Conservation (phyloP, 1,140 invertebrate species). For the Meloidogyne chitwoodi region DNA sequence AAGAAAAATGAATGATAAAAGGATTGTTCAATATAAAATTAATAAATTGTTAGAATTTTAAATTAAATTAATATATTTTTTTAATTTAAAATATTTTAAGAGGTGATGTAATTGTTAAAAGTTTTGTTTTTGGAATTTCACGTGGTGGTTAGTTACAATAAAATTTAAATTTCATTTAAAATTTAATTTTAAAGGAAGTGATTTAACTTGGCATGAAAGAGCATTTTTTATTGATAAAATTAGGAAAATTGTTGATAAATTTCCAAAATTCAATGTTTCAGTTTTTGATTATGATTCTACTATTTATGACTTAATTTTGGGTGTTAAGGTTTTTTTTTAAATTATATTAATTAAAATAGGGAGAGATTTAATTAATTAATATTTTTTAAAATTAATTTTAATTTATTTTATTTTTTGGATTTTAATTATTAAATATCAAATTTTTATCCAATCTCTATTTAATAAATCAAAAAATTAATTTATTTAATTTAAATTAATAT, state of each 20-base stretch:
- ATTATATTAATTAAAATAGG: too few species aligned
- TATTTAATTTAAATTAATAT: constrained; percentile 2
- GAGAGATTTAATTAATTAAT: too few species aligned
- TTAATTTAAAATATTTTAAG: too few species aligned
- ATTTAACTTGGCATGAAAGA: constrained; percentile 34
- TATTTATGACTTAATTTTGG: constrained; percentile 45
- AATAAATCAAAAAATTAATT: too few species aligned
- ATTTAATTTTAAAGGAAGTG: neutral
- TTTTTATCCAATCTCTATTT: too few species aligned
- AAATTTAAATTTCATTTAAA: too few species aligned
- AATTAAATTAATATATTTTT: neutral
- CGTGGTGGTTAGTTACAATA: constrained; percentile 30
- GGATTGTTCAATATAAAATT: constrained; percentile 35
- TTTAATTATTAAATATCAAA: too few species aligned
- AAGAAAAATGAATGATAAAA: constrained; percentile 32
- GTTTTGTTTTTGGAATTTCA: constrained; percentile 39
- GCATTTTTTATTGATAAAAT: constrained; percentile 38
- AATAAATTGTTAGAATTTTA: neutral
- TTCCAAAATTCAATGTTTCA: constrained; percentile 34
- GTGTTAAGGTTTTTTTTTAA: constrained; percentile 29
- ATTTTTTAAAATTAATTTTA: too few species aligned
- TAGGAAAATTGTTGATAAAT: constrained; percentile 36
- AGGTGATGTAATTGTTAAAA: constrained; percentile 13
- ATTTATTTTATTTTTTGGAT: too few species aligned
- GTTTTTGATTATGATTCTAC: constrained; percentile 47